Evolutionary conservation across 2,888 invertebrate species (phyloP), one percentile per base, ranked within the genome.

Genomic region (Calameuta pallipes): DNA sequence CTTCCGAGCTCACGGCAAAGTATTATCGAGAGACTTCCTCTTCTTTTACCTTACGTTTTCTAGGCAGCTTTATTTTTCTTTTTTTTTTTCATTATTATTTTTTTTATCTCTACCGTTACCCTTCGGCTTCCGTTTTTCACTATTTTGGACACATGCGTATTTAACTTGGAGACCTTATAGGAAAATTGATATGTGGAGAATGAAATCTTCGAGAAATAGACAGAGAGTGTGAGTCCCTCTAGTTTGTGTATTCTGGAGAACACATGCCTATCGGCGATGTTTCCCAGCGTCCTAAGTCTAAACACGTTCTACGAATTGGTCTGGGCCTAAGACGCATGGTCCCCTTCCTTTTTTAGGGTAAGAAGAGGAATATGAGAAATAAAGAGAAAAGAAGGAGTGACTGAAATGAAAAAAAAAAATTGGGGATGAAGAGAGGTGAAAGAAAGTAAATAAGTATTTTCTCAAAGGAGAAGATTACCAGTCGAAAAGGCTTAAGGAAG

Each of bases 401-500:
- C 6, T 15, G 15, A 15, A 41, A 41, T 41, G 15, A 15, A 36
- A 41, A 15, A 37, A 35, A 37, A 41, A 41, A 41, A 4, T 41
- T 6, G 41, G 6, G 41, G 41, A 41, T 6, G 41, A 15, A 41
- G 6, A 41, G 6, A 41, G 15, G 6, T 15, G 41, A 41, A 15
- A 15, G 41, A 41, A 15, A 41, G 41, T 41, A 41, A 41, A 41
- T 41, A 41, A 41, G 41, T 41, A 41, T 41, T 41, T 41, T 41
- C 41, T 41, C 41, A 41, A 41, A 41, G 41, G 41, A 15, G 41
- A 41, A 41, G 41, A 41, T 41, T 41, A 41, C 41, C 15, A 41
- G 41, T 85, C 82, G 85, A 85, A 87, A 86, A 86, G 87, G 87
- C 86, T 87, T 87, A 85, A 87, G 86, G 86, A 86, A 87, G 87